Evolutionary conservation across 2,888 invertebrate species (phyloP).

Genomic region (Synergus laeviventris): DNA sequence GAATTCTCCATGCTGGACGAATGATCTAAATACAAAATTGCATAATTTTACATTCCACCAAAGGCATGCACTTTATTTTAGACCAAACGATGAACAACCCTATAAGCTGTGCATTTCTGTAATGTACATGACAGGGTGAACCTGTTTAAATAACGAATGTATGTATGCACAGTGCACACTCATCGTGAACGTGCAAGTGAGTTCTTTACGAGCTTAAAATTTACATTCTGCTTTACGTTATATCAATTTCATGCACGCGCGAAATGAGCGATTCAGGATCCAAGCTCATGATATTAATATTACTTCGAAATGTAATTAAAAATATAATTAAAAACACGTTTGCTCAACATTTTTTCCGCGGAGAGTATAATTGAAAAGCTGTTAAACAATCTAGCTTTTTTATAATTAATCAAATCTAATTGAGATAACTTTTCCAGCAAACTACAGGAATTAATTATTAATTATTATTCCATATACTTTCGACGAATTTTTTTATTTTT

Average conservation of each 20-base stretch:
- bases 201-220: neutral
- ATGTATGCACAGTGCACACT: too few species aligned
- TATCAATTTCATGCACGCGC: neutral
- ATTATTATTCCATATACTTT: too few species aligned
- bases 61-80: neutral
- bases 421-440: neutral
- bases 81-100: neutral
- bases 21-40: neutral
- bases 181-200: neutral
- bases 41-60: neutral
- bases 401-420: neutral
- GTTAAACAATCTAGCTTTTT: neutral
- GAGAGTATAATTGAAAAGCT: neutral
- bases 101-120: neutral
- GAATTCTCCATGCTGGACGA: neutral
- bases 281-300: neutral
- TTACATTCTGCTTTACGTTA: neutral
- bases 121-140: neutral
- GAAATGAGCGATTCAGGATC: neutral
- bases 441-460: too few species aligned
- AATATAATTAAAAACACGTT: neutral
- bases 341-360: neutral
- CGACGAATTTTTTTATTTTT: too few species aligned
- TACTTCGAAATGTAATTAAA: neutral
- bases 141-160: slow-evolving; percentile 1